These are phyloP conservation scores for Lutjanus argentimaculatus DNA, from an alignment of 2,797 vertebrate genomes.

Conservation along the genomic window DNA sequence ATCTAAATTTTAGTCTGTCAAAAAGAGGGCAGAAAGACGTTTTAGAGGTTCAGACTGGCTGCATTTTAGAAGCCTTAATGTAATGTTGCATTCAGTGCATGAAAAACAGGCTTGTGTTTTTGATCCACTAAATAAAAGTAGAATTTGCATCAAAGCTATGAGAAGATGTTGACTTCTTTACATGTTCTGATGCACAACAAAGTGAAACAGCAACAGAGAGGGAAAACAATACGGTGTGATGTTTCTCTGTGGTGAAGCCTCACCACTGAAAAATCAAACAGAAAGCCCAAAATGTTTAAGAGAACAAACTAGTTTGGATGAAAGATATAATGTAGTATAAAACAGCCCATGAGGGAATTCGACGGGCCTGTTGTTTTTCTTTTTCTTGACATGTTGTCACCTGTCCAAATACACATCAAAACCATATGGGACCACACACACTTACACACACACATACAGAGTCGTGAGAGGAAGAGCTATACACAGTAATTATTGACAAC, in stretches of 20 bases:
- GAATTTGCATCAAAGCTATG: neutral
- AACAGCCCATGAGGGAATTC: slow-evolving; percentile 40
- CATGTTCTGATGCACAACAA: neutral
- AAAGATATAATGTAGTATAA: slow-evolving; percentile 6
- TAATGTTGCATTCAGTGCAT: neutral
- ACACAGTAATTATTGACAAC: slow-evolving; percentile 72
- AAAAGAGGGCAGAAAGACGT: too few relatives aligned
- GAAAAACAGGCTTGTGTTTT: slow-evolving; percentile 9
- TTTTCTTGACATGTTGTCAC: slow-evolving; percentile 74
- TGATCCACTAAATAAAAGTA: slow-evolving; percentile 21
- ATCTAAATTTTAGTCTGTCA: too few relatives aligned
- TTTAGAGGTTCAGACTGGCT: too few relatives aligned
- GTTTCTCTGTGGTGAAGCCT: slow-evolving; percentile 29
- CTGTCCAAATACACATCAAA: slow-evolving; percentile 72
- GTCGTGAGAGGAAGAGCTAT: slow-evolving; percentile 37
- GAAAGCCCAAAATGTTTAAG: slow-evolving; percentile 16
- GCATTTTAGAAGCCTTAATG: neutral
- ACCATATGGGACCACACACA: slow-evolving; percentile 73
- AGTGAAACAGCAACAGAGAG: slow-evolving; percentile 7
- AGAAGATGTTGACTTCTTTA: neutral
- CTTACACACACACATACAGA: slow-evolving; percentile 33
- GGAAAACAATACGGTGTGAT: neutral
- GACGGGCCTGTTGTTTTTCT: slow-evolving; percentile 44
- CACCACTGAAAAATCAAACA: slow-evolving; percentile 15
- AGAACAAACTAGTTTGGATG: slow-evolving; percentile 26